These are phyloP conservation scores for Cydia strobilella DNA, from an alignment of 1,140 invertebrate genomes.

Conservation along the genomic window DNA sequence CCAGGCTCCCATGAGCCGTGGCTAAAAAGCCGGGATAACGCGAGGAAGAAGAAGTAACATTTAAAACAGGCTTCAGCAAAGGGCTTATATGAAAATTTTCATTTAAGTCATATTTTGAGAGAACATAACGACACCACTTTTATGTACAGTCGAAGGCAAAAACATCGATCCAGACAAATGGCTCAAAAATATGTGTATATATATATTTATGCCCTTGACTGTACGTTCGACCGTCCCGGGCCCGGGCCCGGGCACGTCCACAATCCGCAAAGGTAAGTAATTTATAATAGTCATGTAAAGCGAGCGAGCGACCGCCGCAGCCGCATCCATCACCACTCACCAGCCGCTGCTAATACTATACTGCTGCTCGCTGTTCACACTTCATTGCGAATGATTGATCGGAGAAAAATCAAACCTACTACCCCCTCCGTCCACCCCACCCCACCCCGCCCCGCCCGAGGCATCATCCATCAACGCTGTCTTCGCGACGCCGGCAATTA, in stretches of 20 bases:
- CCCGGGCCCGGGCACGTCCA: neutral
- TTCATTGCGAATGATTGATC: constrained; percentile 26
- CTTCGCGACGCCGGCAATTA: constrained; percentile 24
- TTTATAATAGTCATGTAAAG: neutral
- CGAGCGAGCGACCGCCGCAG: constrained; percentile 3
- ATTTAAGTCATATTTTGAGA: too few species aligned
- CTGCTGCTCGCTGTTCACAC: constrained; percentile 22
- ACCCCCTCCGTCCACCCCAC: neutral
- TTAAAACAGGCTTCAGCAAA: too few species aligned
- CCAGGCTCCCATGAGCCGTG: too few species aligned
- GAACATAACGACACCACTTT: too few species aligned
- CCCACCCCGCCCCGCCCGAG: neutral
- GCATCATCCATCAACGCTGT: constrained; percentile 13
- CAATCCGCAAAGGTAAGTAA: neutral
- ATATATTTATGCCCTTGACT: too few species aligned
- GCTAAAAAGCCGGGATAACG: too few species aligned
- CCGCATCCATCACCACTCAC: constrained; percentile 12
- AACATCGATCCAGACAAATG: too few species aligned
- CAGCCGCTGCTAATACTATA: neutral
- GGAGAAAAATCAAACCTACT: constrained; percentile 26
- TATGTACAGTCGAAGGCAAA: too few species aligned
- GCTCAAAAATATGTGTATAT: too few species aligned
- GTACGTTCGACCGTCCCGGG: too few species aligned
- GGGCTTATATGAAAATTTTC: too few species aligned
- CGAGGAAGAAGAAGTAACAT: too few species aligned